Base-by-base conservation (phyloP, 1,140 invertebrate genomes). In the Ruditapes philippinarum region DNA sequence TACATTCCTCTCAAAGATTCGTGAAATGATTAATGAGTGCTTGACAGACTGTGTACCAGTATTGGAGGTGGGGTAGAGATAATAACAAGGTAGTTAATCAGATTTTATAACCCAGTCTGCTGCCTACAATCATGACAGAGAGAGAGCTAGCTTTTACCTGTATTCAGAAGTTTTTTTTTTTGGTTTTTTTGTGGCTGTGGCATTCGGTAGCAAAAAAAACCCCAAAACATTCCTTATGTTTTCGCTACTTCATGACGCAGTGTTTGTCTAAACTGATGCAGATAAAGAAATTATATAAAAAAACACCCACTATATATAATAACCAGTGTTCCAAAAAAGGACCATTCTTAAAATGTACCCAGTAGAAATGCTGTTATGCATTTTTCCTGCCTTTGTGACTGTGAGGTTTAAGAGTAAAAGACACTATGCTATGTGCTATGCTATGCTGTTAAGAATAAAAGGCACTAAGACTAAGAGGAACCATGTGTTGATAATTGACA, bases 1-100 rank as follows among this genome's bases (percentile, higher is more conserved):
- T 78, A 78, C 74, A 78, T 78, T 78, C 49, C 22, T 78, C n/a
- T 12, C 19, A 76, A 51, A 51, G 12, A 42, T 40, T 70, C n/a
- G 7, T 5, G n/a, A n/a, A 42, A 51, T 76, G 73, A 51, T 76
- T 57, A 38, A 80, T 80, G 49, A 60, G 3, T 28, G 5, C 31
- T 51, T 51, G 45, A 42, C 14, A 42, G 36, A 33, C 65, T 68
- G 25, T 25, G 14, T 25, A 22, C 36, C 31, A 9, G 17, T 85
- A 73, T 54, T 25, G 14, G 31, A 78, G 51, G 42, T 28, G 74
- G 25, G 57, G 57, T 28, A 28, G 57, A 5, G 25, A 62, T 62
- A 62, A 62, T 62, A 62, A 62, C 28, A 25, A 62, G 19, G 19
- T n/a, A 62, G 42, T 62, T 62, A 62, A 62, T 62, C 57, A 62